These are phyloP conservation scores for Poecilia picta DNA, from an alignment of 2,797 vertebrate genomes.

Conservation along the genomic window DNA sequence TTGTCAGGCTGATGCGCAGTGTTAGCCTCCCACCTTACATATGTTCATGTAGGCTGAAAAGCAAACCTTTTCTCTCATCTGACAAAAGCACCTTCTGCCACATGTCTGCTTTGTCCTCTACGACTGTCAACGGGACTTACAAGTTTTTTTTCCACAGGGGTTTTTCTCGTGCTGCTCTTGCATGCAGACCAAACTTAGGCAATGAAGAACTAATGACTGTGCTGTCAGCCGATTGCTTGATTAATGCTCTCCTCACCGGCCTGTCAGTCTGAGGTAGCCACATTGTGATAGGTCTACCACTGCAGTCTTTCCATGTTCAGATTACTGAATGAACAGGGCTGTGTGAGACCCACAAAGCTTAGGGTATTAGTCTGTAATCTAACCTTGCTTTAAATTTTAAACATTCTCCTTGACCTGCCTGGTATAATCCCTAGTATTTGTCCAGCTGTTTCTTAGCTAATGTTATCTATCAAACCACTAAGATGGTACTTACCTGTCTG, in stretches of 20 bases:
- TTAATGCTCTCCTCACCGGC: neutral
- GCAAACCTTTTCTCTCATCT: neutral
- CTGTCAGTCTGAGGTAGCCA: neutral
- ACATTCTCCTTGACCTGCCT: neutral
- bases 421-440: neutral
- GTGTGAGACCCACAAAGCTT: neutral
- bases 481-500: neutral
- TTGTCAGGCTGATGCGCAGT: neutral
- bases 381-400: neutral
- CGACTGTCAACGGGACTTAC: neutral
- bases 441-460: neutral
- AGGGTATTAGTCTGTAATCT: neutral
- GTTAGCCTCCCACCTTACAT: neutral
- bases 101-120: neutral
- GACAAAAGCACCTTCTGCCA: neutral
- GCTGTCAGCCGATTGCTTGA: neutral
- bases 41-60: neutral
- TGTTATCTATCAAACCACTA: neutral
- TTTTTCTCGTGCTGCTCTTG: neutral
- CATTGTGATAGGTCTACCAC: neutral
- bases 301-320: neutral
- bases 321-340: neutral
- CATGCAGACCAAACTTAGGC: neutral
- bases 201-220: neutral
- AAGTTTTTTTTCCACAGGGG: neutral